Evolutionary conservation across 2,113 vertebrate genomes (phyloP), one percentile per base, ranked within the genome.

Genomic region (Spea bombifrons): DNA sequence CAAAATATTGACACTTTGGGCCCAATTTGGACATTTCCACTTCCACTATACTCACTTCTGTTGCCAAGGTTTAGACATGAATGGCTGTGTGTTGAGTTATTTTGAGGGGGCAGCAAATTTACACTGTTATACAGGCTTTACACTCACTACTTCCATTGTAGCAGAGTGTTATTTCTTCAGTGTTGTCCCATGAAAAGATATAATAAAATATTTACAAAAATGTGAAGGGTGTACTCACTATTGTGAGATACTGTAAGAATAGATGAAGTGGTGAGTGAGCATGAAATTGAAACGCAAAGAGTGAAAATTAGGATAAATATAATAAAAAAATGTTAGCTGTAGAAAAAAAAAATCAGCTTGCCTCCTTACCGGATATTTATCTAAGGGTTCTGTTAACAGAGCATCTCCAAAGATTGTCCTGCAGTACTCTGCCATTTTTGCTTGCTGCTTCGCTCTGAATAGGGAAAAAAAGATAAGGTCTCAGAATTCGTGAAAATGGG

Each of bases 371-470:
- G 94, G 94, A 81, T 93, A 94, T 85, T 95, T 96, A 75, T 97
- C 95, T 78, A 97, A 86, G 0, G 95, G 93, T 2, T 96, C 94
- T 0, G 94, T 96, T 75, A 97, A 90, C 70, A 97, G 87, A 0
- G 94, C 94, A 0, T 96, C 94, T 76, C 95, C 95, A 55, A 97
- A 97, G 78, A 95, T 95, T 43, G 90, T 93, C 57, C 94, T 88
- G 78, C 95, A 97, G 82, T 95, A 96, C 69, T 97, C 95, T 0
- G 95, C 95, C 95, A 97, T 97, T 85, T 96, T 96, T 53, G 92
- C 94, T 85, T 97, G 95, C 83, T 97, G 95, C 75, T 93, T 93
- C 0, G 94, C 89, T 70, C 95, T 96, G 43, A 49, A 71, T 16
- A 16, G 13, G 52, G 79, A 67, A 70, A 55, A 85, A 57, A 65